phyloP scores from a whole-genome alignment of 2,113 vertebrate species.

The Atractosteus spatula region DNA sequence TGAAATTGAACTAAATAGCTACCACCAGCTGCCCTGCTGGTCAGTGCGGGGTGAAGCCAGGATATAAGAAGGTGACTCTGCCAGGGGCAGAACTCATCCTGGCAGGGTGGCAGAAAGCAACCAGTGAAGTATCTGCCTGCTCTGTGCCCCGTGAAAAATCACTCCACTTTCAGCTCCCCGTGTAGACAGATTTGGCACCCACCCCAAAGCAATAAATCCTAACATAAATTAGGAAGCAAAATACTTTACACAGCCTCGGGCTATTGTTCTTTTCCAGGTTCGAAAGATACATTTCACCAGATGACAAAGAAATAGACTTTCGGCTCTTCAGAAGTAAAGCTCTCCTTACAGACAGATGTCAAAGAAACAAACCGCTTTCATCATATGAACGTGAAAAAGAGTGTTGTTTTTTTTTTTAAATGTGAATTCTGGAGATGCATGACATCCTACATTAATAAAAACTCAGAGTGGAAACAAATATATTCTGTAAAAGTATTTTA shows the following conservation, averaged over 20 bases:
- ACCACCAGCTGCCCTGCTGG: too few species aligned
- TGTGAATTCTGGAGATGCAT: too few species aligned
- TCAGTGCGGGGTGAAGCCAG: neutral
- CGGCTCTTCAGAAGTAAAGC: constrained; percentile 8
- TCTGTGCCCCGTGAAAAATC: constrained; percentile 49
- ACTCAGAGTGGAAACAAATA: too few species aligned
- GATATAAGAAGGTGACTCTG: neutral
- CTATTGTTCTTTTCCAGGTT: constrained; percentile 41
- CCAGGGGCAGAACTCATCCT: neutral
- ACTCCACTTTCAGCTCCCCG: constrained; percentile 44
- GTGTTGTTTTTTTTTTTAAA: too few species aligned
- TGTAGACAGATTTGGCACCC: constrained; percentile 37
- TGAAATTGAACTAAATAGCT: too few species aligned
- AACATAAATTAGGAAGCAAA: constrained; percentile 37
- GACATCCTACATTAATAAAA: too few species aligned
- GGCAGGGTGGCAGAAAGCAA: neutral
- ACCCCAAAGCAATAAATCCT: constrained; percentile 37
- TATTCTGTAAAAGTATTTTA: too few species aligned
- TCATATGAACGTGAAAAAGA: too few species aligned
- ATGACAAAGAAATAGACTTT: constrained; percentile 20
- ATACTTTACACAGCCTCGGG: constrained; percentile 21
- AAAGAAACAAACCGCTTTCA: too few species aligned
- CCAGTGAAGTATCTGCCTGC: neutral
- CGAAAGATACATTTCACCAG: constrained; percentile 31
- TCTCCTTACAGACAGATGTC: constrained; percentile 4